Evolutionary conservation across 1,140 invertebrate species (phyloP), one percentile per base, ranked within the genome.

Genomic region (Sminthurinus signatus): DNA sequence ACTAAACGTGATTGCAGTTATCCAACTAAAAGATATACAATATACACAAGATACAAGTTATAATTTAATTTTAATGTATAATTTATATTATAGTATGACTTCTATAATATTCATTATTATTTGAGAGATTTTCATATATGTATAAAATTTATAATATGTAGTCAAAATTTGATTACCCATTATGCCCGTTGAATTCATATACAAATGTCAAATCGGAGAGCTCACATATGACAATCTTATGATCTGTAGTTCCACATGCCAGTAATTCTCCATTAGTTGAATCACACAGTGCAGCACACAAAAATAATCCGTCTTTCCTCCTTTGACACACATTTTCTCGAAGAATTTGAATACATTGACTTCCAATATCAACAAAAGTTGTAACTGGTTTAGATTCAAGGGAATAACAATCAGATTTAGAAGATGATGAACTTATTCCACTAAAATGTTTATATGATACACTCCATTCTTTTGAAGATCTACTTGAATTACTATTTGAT

Each of bases 241-340:
- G 67, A 44, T 71, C 62, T 0, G 63, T 69, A 14, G 69, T 71
- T 29, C 69, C 69, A 46, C 62, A 64, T 1, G 69, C 69, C 2
- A 71, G 51, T 8, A 71, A 42, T 10, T 46, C 39, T 39, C 57
- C 25, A n/a, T 62, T 8, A n/a, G 52, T 62, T 14, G 19, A 59
- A 43, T 4, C n/a, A 59, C 14, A 27, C 43, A 56, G 15, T 25
- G 65, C 68, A 0, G 68, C 68, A 62, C 61, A 70, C 15, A 50
- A 19, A 21, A 67, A 64, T 1, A 64, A 39, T 21, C 68, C 68
- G 14, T 36, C 29, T 1, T 29, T 60, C 25, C 43, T 56, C 14
- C 55, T 66, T 14, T 58, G 54, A 15, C 67, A 36, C 15, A 67
- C 32, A 10, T 57, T 42, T 54, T 70, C 68, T 25, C 58, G 31